These are phyloP conservation scores for Halichondria panicea DNA, from an alignment of 37 sponge, comb jelly and placozoan species.

Conservation along the genomic window DNA sequence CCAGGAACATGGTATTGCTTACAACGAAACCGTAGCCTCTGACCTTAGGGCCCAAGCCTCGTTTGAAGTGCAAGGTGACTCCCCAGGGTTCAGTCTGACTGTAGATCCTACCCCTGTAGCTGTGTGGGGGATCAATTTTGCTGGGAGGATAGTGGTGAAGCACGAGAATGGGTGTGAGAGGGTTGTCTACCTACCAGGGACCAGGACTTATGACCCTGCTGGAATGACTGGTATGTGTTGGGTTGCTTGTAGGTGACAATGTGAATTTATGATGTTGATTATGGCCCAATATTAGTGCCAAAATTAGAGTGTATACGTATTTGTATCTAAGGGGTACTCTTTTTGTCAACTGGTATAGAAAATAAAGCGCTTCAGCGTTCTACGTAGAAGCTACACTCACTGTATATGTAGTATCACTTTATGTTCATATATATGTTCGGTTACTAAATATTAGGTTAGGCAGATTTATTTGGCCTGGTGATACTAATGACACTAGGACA, in stretches of 20 bases:
- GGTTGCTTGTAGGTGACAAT: background rate
- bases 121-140: conserved; percentile 86
- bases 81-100: conserved; percentile 22
- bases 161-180: conserved; percentile 58
- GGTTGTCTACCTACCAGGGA: conserved; percentile 78
- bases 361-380: too few species aligned
- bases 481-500: too few species aligned
- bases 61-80: conserved; percentile 5
- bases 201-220: conserved; percentile 87
- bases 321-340: too few species aligned
- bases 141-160: conserved; percentile 56
- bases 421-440: too few species aligned
- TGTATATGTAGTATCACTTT: too few species aligned
- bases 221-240: conserved; percentile 71
- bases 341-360: too few species aligned
- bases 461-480: too few species aligned
- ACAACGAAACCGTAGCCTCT: conserved; percentile 60
- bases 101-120: conserved; percentile 41
- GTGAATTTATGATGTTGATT: background rate
- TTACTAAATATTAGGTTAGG: too few species aligned
- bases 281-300: too few species aligned
- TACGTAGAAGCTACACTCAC: too few species aligned
- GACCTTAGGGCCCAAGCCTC: conserved; percentile 11
- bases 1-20: conserved; percentile 76
- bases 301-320: too few species aligned